Evolutionary conservation across 2,113 vertebrate species (phyloP).

Genomic region (Sigmodon hispidus): DNA sequence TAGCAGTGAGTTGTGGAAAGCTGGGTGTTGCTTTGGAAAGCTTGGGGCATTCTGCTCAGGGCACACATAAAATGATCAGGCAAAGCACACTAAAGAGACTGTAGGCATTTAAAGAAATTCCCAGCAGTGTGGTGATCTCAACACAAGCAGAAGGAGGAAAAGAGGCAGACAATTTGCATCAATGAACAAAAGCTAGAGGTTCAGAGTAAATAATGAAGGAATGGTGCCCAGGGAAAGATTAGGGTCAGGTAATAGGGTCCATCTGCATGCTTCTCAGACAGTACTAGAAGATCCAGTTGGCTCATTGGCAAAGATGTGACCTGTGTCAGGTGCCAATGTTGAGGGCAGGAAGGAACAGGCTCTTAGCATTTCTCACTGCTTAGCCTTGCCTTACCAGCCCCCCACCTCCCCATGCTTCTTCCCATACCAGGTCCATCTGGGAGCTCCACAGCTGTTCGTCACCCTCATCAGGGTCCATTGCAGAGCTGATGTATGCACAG

Average conservation of each 20-base stretch:
- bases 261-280: background rate
- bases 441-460: background rate
- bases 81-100: slow-evolving; percentile 34
- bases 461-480: background rate
- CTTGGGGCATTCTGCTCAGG: background rate
- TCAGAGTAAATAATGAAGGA: background rate
- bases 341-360: background rate
- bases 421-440: background rate
- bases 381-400: background rate
- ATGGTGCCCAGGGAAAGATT: slow-evolving; percentile 6
- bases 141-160: slow-evolving; percentile 56
- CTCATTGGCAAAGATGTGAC: background rate
- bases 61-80: background rate
- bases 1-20: background rate
- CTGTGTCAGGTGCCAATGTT: accelerated
- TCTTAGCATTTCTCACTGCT: background rate
- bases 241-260: background rate
- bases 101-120: slow-evolving; percentile 24
- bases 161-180: background rate
- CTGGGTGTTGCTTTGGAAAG: background rate
- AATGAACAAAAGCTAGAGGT: slow-evolving; percentile 38
- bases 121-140: background rate
- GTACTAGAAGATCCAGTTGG: background rate
- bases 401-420: background rate
- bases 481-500: background rate